These are phyloP conservation scores for Echinarachnius parma DNA, from an alignment of 53 echinoderm and acorn worm species.

Conservation along the genomic window DNA sequence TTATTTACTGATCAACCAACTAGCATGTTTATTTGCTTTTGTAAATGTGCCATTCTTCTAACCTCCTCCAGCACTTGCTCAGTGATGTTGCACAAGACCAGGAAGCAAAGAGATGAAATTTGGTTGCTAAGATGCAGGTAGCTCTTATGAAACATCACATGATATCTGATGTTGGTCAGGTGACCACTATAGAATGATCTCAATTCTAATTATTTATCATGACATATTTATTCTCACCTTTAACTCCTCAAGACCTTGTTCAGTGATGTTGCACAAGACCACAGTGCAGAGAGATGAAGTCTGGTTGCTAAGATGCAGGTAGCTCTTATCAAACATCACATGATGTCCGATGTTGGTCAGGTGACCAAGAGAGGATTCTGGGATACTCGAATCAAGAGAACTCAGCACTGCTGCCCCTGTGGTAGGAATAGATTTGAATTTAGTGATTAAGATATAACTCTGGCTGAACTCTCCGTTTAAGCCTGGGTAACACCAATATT, in stretches of 20 bases:
- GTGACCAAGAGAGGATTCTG: slow-evolving; percentile 48
- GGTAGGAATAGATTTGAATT: too few relatives aligned
- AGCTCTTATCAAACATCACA: slow-evolving; percentile 60
- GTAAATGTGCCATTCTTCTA: slow-evolving; percentile 53
- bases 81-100: slow-evolving; percentile 72
- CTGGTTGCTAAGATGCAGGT: slow-evolving; percentile 55
- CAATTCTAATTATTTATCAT: too few relatives aligned
- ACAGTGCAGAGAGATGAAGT: slow-evolving; percentile 52
- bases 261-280: slow-evolving; percentile 72
- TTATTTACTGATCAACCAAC: too few relatives aligned
- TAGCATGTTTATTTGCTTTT: too few relatives aligned
- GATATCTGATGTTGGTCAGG: slow-evolving; percentile 32
- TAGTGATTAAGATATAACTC: too few relatives aligned
- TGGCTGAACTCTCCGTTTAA: too few relatives aligned
- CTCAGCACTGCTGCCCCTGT: slow-evolving; percentile 68
- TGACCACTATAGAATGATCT: slow-evolving; percentile 50
- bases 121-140: slow-evolving; percentile 59
- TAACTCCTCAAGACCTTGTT: slow-evolving; percentile 69
- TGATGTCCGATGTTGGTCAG: slow-evolving; percentile 33
- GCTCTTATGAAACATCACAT: slow-evolving; percentile 56
- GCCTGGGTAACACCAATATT: too few relatives aligned
- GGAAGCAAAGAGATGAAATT: slow-evolving; percentile 38
- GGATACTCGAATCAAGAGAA: slow-evolving; percentile 44
- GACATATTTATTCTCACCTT: slow-evolving; percentile 63
- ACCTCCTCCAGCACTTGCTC: slow-evolving; percentile 72